Conservation (phyloP, 2,888 invertebrate genomes). For the Eudasyphora cyanicolor region DNA sequence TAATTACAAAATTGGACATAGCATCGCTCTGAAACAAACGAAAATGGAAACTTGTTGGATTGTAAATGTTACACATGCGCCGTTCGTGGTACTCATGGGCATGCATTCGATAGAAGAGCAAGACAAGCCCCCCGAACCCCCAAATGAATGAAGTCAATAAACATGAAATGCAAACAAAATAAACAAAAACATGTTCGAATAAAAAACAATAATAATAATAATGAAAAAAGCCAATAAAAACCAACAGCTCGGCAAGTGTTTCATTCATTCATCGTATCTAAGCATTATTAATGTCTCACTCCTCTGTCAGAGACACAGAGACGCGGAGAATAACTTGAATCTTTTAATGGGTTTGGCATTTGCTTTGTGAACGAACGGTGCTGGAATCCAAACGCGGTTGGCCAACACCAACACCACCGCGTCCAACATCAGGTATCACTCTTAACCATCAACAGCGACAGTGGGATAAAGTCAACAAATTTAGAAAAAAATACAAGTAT, state of each 20-base stretch:
- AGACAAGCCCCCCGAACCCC: too few species aligned
- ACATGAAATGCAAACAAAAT: background rate
- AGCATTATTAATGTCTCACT: background rate
- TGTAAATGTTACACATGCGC: slow-evolving; percentile 22
- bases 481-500: too few species aligned
- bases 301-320: too few species aligned
- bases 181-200: background rate
- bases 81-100: too few species aligned
- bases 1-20: slow-evolving; percentile 3
- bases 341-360: slow-evolving; percentile 27
- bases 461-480: background rate
- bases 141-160: background rate
- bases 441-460: background rate
- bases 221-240: too few species aligned
- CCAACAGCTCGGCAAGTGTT: background rate
- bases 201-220: background rate
- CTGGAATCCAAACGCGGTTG: too few species aligned
- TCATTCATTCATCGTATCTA: background rate
- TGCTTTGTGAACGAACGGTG: slow-evolving; percentile 2
- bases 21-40: background rate
- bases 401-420: background rate
- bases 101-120: too few species aligned
- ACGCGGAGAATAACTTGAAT: slow-evolving; percentile 19
- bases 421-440: too few species aligned
- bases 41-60: background rate